phyloP scores from a whole-genome alignment of 2,113 vertebrate genomes.

The Manacus vitellinus region DNA sequence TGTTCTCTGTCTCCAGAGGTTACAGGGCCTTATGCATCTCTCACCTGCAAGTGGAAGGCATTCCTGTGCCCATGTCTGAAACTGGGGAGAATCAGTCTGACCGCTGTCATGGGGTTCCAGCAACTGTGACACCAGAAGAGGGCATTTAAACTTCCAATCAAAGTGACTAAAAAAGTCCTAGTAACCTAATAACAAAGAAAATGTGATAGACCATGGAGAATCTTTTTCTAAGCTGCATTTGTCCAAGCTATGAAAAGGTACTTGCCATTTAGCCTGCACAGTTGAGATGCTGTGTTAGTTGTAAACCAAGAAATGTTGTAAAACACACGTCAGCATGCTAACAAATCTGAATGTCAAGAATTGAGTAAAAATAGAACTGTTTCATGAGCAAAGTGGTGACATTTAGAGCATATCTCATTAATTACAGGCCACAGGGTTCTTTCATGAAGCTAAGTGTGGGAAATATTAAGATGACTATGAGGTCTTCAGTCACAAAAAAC shows the following conservation, averaged over 20 bases:
- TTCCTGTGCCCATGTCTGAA: neutral
- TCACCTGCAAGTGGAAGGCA: neutral
- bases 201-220: neutral
- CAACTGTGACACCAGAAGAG: neutral
- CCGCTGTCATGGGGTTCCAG: neutral
- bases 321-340: slow-evolving; percentile 17
- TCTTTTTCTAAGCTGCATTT: neutral
- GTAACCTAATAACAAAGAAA: neutral
- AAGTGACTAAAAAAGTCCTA: neutral
- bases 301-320: neutral
- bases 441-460: neutral
- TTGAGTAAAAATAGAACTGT: slow-evolving; percentile 49
- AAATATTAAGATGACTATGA: neutral
- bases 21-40: neutral
- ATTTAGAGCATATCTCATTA: slow-evolving; percentile 51
- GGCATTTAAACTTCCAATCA: neutral
- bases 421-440: neutral
- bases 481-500: neutral
- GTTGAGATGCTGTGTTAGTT: neutral
- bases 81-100: neutral
- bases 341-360: slow-evolving; percentile 61
- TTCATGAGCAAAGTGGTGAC: slow-evolving; percentile 44
- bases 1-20: neutral
- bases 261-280: slow-evolving; percentile 5
- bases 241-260: neutral